Percentiles rank a stretch among this genome's conserved stretches.
Conservation (phyloP, 2,113 vertebrate species). For the Ancistrus triradiatus region DNA sequence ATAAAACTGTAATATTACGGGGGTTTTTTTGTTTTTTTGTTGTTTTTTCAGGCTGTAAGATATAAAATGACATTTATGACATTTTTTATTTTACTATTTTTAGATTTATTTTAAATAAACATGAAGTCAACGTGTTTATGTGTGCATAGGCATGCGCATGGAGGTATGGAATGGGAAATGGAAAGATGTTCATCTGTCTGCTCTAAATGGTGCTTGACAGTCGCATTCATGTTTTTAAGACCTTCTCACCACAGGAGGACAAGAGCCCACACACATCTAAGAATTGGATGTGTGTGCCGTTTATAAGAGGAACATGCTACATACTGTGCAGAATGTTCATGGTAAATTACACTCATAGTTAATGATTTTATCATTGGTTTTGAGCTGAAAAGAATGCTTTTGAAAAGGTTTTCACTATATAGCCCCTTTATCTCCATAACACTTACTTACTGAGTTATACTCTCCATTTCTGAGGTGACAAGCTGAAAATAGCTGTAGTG, state of each 20-base stretch:
- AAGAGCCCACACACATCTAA: constrained; percentile 30
- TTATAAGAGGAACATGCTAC: constrained; percentile 29
- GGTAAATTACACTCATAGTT: constrained; percentile 24
- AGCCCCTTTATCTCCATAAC: too few species aligned
- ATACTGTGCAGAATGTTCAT: constrained; percentile 18
- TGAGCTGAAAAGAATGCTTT: too few species aligned
- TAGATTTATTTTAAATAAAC: too few species aligned
- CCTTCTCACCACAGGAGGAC: constrained; percentile 7
- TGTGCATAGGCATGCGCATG: constrained; percentile 4
- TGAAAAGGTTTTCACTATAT: too few species aligned
- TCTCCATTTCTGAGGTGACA: too few species aligned
- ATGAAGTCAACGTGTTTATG: too few species aligned
- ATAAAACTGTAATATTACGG: too few species aligned
- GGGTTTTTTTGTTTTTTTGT: too few species aligned
- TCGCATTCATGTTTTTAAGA: constrained; percentile 27
- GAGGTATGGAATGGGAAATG: constrained; percentile 3
- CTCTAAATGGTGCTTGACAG: constrained; percentile 33
- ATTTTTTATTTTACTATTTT: background rate
- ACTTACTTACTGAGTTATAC: too few species aligned
- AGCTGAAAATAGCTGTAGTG: too few species aligned
- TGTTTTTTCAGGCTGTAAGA: too few species aligned
- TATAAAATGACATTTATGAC: too few species aligned
- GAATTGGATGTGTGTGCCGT: constrained; percentile 31
- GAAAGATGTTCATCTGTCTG: constrained; percentile 33
- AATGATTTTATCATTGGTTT: constrained; percentile 15